Evolutionary conservation across 1,140 invertebrate genomes (phyloP), one percentile per base, ranked within the genome.

Genomic region (Drosophila auraria): DNA sequence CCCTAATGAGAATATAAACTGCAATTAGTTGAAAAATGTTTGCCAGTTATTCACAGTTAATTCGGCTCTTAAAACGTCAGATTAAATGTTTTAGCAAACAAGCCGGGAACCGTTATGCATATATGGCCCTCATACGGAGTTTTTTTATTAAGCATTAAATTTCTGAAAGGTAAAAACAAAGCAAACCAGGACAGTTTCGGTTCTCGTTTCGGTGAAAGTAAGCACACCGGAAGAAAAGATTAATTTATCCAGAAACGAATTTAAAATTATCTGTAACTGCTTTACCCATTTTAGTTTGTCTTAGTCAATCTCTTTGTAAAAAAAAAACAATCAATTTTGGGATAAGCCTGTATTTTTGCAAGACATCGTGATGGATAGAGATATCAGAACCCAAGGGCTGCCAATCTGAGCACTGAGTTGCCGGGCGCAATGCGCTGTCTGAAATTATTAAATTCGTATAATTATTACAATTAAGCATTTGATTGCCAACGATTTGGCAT

Each of bases 391-490:
- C 27, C 11, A 7, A 40, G 5, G n/a, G 7, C 49, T 17, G 25
- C 25, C 27, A 53, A 38, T 54, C 54, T 25, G 17, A 58, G 33
- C 40, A 23, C 15, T n/a, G 12, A 38, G 36, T 38, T 4, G 9
- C n/a, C 9, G 20, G 3, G 6, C 25, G n/a, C 27, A 30, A 17
- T 20, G n/a, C n/a, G 17, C 42, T 38, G n/a, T 25, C 47, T 65
- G 50, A 44, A 60, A 78, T 56, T 47, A 78, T 72, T 53, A 57
- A 75, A 75, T 80, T 78, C 51, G 44, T 77, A 64, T 74, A 83
- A 87, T 87, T 82, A 83, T 60, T 30, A 20, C 57, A 61, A 74
- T 78, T 78, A 74, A 87, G 66, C 47, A 65, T 74, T 80, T 73
- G 68, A 83, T 80, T 78, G 60, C 65, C 57, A 76, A 82, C 51